phyloP scores from a whole-genome alignment of 1,140 invertebrate genomes.

The Glossosoma conforme region DNA sequence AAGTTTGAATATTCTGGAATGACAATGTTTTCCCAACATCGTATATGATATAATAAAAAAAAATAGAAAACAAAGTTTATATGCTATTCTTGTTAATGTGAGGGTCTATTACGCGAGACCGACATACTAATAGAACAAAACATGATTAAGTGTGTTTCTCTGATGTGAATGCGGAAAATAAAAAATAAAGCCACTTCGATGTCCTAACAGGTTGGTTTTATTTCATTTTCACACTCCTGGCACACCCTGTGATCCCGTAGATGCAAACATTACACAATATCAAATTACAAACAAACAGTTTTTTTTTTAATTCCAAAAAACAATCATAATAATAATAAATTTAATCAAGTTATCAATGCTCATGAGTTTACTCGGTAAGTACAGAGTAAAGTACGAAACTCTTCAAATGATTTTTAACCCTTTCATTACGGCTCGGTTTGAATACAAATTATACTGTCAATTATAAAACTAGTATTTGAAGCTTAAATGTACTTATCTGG shows the following conservation, averaged over 20 bases:
- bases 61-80: slow-evolving; percentile 31
- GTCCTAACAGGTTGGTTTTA: slow-evolving; percentile 29
- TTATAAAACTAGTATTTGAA: no score
- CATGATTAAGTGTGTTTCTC: slow-evolving; percentile 31
- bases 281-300: no score
- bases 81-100: slow-evolving; percentile 33
- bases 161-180: slow-evolving; percentile 31
- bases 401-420: no score
- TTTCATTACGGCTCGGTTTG: no score
- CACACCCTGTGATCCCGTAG: neutral
- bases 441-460: no score
- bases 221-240: slow-evolving; percentile 7
- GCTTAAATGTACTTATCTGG: no score
- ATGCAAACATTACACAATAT: neutral
- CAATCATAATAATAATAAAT: no score
- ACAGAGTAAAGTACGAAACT: no score
- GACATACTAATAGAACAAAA: slow-evolving; percentile 27
- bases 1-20: slow-evolving; percentile 31
- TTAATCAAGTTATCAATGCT: no score
- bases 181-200: slow-evolving; percentile 32
- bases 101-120: slow-evolving; percentile 30
- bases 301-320: no score
- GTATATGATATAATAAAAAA: slow-evolving; percentile 26
- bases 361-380: no score
- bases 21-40: slow-evolving; percentile 27